These are phyloP conservation scores for Colaptes auratus DNA, from an alignment of 2,113 vertebrate species.

Conservation along the genomic window DNA sequence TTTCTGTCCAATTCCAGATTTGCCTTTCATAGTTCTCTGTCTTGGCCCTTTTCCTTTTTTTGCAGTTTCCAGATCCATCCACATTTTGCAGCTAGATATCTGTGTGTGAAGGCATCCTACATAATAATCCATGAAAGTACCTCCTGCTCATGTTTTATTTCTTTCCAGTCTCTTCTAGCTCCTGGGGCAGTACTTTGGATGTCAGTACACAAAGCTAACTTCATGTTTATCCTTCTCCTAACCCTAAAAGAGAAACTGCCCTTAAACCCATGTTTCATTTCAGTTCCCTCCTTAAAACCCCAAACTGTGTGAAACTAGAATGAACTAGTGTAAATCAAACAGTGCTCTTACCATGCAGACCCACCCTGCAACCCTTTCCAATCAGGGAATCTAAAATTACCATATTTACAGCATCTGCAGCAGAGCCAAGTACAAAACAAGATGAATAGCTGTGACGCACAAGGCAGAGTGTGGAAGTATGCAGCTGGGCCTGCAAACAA, in stretches of 20 bases:
- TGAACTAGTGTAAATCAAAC: constrained; percentile 55
- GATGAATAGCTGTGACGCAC: constrained; percentile 79
- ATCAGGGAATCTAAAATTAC: constrained; percentile 82
- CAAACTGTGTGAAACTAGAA: constrained; percentile 36
- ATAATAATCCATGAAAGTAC: neutral
- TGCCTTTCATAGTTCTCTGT: neutral
- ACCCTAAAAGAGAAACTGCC: neutral
- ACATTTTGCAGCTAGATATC: neutral
- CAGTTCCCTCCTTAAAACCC: neutral
- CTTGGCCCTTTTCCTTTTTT: neutral
- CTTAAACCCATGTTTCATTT: constrained; percentile 11
- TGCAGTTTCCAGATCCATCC: neutral
- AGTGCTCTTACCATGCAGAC: constrained; percentile 46
- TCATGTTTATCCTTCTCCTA: neutral
- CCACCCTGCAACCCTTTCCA: constrained; percentile 71
- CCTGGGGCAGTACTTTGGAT: neutral
- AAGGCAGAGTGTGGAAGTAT: constrained; percentile 71
- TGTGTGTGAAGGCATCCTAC: neutral
- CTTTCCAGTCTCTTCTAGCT: neutral
- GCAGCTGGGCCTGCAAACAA: constrained; percentile 72
- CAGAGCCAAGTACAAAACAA: constrained; percentile 77
- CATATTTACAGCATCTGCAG: constrained; percentile 80
- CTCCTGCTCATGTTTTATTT: neutral
- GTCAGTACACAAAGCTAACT: neutral
- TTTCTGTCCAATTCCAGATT: neutral